Percentiles rank a stretch among this genome's conserved stretches.
Evolutionary conservation across 2,888 invertebrate genomes (phyloP).

Genomic region (Melieria picta): DNA sequence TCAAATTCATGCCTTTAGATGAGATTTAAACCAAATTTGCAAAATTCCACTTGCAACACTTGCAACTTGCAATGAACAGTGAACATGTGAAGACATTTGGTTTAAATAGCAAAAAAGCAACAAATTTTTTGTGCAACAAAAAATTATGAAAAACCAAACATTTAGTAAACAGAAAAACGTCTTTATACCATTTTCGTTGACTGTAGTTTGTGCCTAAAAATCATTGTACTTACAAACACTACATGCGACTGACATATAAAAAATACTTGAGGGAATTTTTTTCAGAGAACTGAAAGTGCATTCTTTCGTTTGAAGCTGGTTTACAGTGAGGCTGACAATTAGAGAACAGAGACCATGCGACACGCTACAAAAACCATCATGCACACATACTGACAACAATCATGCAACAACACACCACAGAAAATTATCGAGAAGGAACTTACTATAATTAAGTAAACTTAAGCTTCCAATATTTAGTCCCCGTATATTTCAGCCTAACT

Average conservation of each 20-base stretch:
- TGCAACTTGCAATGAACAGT: no score
- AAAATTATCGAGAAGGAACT: no score
- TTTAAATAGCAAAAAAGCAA: conserved; percentile 35
- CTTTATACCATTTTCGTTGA: conserved; percentile 65
- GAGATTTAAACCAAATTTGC: conserved; percentile 59
- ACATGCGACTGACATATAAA: no score
- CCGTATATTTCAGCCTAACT: no score
- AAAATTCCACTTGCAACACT: conserved; percentile 8
- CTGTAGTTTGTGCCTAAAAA: conserved; percentile 63
- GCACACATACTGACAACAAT: no score
- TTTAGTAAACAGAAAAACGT: conserved; percentile 45
- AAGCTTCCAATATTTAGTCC: no score
- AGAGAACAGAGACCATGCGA: no score
- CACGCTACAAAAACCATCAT: no score
- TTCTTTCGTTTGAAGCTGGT: conserved; percentile 14
- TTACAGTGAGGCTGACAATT: no score
- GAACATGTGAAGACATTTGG: conserved; percentile 35
- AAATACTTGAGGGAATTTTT: neutral
- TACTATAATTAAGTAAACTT: no score
- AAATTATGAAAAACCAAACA: no score
- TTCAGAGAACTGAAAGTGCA: neutral
- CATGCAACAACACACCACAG: no score
- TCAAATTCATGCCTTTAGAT: conserved; percentile 65
- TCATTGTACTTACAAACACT: conserved; percentile 22
- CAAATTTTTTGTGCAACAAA: conserved; percentile 4